These are phyloP conservation scores for Portevinia maculata DNA, from an alignment of 2,888 invertebrate species.

Conservation along the genomic window DNA sequence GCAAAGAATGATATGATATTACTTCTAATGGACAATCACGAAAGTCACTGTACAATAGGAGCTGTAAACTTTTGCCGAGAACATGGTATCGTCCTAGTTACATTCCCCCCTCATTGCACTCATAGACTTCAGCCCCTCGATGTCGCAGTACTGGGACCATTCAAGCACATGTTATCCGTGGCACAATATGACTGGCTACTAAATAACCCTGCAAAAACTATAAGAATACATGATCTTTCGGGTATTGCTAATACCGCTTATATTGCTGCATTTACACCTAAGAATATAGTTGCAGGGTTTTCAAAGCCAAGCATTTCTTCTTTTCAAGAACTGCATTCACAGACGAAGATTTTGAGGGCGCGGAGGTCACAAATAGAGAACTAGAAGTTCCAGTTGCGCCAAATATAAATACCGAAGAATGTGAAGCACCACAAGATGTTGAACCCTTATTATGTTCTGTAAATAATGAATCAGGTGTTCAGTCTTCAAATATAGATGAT, in stretches of 20 bases:
- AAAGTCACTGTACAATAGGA: conserved; percentile 34
- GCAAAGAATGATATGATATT: conserved; percentile 39
- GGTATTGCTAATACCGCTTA: conserved; percentile 44
- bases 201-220: conserved; percentile 52
- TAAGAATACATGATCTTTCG: conserved; percentile 44
- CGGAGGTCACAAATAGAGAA: conserved; percentile 45
- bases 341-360: conserved; percentile 45
- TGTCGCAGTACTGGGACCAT: conserved; percentile 21
- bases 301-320: conserved; percentile 44
- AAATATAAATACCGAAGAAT: conserved; percentile 24
- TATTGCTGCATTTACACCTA: conserved; percentile 42
- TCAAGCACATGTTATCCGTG: conserved; percentile 44
- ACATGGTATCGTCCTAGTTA: conserved; percentile 16
- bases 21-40: conserved; percentile 54
- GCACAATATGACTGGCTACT: conserved; percentile 46
- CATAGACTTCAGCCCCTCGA: conserved; percentile 17
- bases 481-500: conserved; percentile 6
- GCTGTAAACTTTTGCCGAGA: conserved; percentile 27
- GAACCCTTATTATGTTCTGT: conserved; percentile 1
- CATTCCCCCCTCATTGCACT: conserved; percentile 19
- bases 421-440: conserved; percentile 14
- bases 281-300: conserved; percentile 33
- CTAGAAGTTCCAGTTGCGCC: conserved; percentile 28
- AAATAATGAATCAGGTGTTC: conserved; percentile 13
- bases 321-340: conserved; percentile 52